Conservation (phyloP, 2,113 vertebrate species). For the Eptatretus burgeri region DNA sequence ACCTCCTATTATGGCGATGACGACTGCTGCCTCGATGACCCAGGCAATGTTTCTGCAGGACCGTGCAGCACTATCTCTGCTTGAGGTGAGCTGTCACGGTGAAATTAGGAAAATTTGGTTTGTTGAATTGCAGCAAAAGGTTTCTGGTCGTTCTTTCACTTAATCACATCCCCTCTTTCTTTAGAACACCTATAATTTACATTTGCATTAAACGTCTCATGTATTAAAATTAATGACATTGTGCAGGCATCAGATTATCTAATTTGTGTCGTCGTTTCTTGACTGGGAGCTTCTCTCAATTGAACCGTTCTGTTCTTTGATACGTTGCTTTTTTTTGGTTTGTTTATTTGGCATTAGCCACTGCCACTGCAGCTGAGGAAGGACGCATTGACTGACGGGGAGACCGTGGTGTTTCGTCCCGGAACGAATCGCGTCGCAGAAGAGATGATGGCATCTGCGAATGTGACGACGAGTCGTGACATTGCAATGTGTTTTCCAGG, state of each 20-base stretch:
- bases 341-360: not conserved
- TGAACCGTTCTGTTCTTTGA: not conserved
- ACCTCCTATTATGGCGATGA: not conserved
- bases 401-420: not conserved
- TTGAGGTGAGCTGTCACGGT: not conserved
- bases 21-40: not conserved
- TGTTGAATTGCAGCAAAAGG: not conserved
- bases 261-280: not conserved
- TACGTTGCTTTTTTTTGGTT: not conserved
- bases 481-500: conserved; percentile 2
- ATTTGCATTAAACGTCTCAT: not conserved
- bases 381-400: not conserved
- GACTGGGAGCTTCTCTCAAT: not conserved
- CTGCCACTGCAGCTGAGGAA: conserved; percentile 5
- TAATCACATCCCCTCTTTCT: not conserved
- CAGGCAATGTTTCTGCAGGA: conserved; percentile 1
- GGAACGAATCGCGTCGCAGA: not conserved
- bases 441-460: conserved; percentile 1
- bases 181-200: not conserved
- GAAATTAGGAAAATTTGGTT: not conserved
- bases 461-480: not conserved
- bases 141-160: not conserved
- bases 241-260: not conserved
- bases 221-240: not conserved
- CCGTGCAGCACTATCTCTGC: not conserved